phyloP scores from a whole-genome alignment of 2,888 invertebrate species.

The Cancer borealis region DNA sequence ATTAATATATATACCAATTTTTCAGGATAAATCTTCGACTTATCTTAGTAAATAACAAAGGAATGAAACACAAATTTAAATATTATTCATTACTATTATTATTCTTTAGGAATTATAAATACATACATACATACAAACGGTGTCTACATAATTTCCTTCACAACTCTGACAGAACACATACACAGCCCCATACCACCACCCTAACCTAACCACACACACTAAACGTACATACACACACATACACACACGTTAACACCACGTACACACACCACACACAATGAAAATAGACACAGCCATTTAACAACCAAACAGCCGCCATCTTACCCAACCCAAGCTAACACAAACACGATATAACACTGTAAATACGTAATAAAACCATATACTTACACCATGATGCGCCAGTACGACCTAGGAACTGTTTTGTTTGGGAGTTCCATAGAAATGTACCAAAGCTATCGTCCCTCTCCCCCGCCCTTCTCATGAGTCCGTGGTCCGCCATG shows the following conservation, averaged over 20 bases:
- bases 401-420: constrained; percentile 94
- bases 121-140: too few species aligned
- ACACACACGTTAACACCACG: not conserved
- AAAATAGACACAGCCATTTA: too few species aligned
- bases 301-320: not conserved
- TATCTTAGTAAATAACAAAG: too few species aligned
- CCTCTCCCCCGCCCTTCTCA: not conserved
- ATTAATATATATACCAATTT: too few species aligned
- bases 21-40: too few species aligned
- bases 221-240: not conserved
- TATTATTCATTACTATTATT: too few species aligned
- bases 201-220: not conserved
- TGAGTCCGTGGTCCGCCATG: not conserved
- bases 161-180: not conserved
- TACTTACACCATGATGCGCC: constrained; percentile 96
- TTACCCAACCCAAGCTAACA: not conserved
- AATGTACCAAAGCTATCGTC: constrained; percentile 81
- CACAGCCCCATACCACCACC: not conserved
- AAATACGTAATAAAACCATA: not conserved
- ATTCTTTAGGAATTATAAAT: not conserved
- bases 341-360: not conserved
- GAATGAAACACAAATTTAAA: too few species aligned
- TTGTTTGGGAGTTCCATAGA: constrained; percentile 95
- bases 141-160: too few species aligned
- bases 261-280: too few species aligned